These are phyloP conservation scores for Sturnira hondurensis DNA, from an alignment of 2,113 vertebrate genomes.

Conservation along the genomic window DNA sequence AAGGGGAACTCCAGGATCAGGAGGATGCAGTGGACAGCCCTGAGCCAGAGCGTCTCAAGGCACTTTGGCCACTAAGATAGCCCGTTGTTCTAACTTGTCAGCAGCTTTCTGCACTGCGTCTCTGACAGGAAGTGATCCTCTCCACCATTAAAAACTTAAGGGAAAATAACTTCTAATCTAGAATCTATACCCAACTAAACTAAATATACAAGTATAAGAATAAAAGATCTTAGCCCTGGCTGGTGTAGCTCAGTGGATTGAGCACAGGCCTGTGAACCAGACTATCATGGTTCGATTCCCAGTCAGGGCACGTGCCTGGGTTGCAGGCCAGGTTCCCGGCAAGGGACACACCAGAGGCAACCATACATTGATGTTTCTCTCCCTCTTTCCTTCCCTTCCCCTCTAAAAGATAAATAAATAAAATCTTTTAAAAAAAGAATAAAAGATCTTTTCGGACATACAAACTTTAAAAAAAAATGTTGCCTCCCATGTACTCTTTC, in stretches of 20 bases:
- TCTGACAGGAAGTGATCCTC: no score
- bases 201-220: neutral
- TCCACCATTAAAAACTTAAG: neutral
- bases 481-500: neutral
- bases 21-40: neutral
- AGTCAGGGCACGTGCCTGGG: no score
- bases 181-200: neutral
- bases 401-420: no score
- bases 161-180: constrained; percentile 11
- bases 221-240: constrained; percentile 39
- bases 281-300: no score
- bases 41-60: neutral
- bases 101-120: neutral
- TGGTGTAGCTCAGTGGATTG: no score
- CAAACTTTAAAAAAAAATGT: neutral
- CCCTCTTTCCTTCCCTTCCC: no score
- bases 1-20: neutral
- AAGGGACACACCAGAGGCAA: no score
- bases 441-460: constrained; percentile 26
- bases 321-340: no score
- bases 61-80: neutral
- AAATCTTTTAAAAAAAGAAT: no score
- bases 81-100: neutral
- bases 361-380: no score
- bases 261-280: no score